Evolutionary conservation across 2,113 vertebrate species (phyloP).

Genomic region (Mellivora capensis): DNA sequence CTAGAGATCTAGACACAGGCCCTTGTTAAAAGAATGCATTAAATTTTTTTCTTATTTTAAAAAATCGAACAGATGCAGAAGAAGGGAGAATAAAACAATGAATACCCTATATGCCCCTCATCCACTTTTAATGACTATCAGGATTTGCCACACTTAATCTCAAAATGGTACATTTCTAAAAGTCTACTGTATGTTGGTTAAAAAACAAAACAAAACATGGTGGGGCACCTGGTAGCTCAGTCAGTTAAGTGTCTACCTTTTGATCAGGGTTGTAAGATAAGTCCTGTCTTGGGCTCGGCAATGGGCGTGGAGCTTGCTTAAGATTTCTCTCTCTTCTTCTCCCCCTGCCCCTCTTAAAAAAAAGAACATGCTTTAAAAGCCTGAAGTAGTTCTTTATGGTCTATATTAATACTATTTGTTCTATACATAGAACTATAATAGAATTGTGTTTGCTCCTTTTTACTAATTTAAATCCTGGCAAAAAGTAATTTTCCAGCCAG

Average conservation of each 20-base stretch:
- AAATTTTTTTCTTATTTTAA: background rate
- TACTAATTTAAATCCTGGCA: constrained; percentile 29
- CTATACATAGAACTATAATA: background rate
- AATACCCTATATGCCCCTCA: background rate
- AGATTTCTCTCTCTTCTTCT: background rate
- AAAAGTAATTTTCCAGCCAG: constrained; percentile 28
- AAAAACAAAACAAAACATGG: background rate
- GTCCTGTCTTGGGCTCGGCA: background rate
- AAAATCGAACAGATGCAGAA: background rate
- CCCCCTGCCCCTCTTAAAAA: background rate
- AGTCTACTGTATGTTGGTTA: background rate
- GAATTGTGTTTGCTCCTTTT: constrained; percentile 27
- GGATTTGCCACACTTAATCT: background rate
- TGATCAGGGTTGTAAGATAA: background rate
- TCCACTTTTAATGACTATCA: background rate
- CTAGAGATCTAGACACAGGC: background rate
- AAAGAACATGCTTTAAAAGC: background rate
- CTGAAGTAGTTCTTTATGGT: background rate
- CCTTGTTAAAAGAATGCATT: constrained; percentile 33
- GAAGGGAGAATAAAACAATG: background rate
- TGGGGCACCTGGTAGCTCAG: no score
- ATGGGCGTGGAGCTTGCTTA: background rate
- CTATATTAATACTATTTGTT: background rate
- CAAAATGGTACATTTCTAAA: constrained; percentile 29
- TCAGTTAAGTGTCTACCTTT: background rate